These are phyloP conservation scores for Brachionus rubens DNA, from an alignment of 1,140 invertebrate genomes.

Conservation along the genomic window DNA sequence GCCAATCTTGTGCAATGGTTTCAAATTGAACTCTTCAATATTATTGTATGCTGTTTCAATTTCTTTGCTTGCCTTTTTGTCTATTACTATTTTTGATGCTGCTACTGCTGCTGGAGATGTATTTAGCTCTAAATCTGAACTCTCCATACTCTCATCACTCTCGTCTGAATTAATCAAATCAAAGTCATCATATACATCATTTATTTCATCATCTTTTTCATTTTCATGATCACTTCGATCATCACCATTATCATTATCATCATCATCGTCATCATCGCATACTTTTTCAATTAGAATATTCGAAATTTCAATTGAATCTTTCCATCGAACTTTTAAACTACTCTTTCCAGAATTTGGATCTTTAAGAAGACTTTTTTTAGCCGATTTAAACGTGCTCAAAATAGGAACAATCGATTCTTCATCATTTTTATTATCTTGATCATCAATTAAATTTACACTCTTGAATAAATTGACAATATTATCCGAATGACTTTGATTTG, in stretches of 20 bases:
- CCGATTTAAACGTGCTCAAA: not conserved
- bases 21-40: constrained; percentile 17
- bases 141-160: constrained; percentile 22
- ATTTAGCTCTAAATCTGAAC: constrained; percentile 10
- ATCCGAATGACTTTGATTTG: not conserved
- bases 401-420: not conserved
- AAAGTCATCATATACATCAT: constrained; percentile 27
- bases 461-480: not conserved
- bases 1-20: constrained; percentile 15
- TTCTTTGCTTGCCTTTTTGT: constrained; percentile 11
- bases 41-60: not conserved
- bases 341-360: not conserved
- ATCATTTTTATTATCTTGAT: not conserved
- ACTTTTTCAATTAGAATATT: constrained; percentile 30
- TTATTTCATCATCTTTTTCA: constrained; percentile 3
- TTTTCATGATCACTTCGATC: not conserved
- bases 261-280: constrained; percentile 22
- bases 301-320: constrained; percentile 44
- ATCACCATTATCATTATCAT: not conserved
- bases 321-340: constrained; percentile 39
- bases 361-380: constrained; percentile 14
- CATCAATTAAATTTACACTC: not conserved
- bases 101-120: too few species aligned
- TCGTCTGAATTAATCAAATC: not conserved
- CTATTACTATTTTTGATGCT: not conserved